Evolutionary conservation across 2,888 invertebrate genomes (phyloP).

Genomic region (Drosophila sordidula): DNA sequence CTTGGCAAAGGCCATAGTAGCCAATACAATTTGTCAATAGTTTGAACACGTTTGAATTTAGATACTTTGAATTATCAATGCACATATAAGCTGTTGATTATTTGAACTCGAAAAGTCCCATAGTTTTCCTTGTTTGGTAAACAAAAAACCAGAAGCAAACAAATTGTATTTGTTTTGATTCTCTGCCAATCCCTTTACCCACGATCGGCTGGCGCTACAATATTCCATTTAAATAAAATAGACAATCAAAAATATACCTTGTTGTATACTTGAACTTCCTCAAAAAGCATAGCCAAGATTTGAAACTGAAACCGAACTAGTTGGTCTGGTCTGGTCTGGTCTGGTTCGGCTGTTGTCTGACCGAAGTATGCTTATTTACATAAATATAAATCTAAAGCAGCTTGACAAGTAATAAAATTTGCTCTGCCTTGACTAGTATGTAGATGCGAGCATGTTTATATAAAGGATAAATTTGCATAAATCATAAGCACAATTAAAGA

Average conservation of each 20-base stretch:
- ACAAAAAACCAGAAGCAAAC: conserved; percentile 4
- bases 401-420: conserved; percentile 63
- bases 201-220: not conserved
- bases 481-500: conserved; percentile 77
- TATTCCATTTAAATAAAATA: conserved; percentile 15
- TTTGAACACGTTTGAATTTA: not conserved
- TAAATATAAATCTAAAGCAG: conserved; percentile 73
- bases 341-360: conserved; percentile 28
- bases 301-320: conserved; percentile 41
- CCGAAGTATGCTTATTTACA: conserved; percentile 53
- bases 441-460: conserved; percentile 43
- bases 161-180: conserved; percentile 10
- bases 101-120: not conserved
- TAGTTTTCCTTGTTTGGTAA: conserved; percentile 4
- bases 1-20: not conserved
- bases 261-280: conserved; percentile 37
- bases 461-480: conserved; percentile 77
- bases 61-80: not conserved
- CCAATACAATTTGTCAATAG: not conserved
- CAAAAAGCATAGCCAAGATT: conserved; percentile 15
- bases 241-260: conserved; percentile 2
- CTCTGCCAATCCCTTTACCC: conserved; percentile 5
- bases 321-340: conserved; percentile 37
- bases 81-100: no score
- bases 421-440: conserved; percentile 68